phyloP scores from a whole-genome alignment of 2,113 vertebrate species.

The Campylomormyrus tamandua region DNA sequence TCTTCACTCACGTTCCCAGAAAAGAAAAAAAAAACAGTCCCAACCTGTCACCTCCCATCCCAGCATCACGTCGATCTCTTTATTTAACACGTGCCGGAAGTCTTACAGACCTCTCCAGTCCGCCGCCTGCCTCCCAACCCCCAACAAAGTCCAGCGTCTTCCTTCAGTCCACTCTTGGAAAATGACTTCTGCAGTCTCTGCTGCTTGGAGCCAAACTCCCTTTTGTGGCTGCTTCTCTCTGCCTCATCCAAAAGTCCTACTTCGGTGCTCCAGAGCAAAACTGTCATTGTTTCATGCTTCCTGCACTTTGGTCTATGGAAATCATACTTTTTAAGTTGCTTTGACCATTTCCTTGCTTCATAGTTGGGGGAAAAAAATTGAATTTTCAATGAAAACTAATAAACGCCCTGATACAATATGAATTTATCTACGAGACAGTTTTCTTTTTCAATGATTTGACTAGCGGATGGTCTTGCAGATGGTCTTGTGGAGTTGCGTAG shows the following conservation, averaged over 20 bases:
- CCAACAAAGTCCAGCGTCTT: neutral
- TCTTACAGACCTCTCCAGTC: neutral
- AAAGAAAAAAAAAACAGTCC: neutral
- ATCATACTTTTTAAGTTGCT: neutral
- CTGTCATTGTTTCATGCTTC: neutral
- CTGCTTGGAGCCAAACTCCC: neutral
- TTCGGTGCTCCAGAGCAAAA: neutral
- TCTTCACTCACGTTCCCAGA: neutral
- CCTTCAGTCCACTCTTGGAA: neutral
- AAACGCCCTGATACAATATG: neutral
- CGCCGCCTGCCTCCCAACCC: neutral
- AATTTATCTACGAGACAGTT: neutral
- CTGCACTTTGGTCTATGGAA: neutral
- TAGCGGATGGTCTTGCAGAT: neutral
- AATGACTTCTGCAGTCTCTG: neutral
- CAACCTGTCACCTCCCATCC: neutral
- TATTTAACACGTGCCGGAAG: neutral
- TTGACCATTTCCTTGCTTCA: neutral
- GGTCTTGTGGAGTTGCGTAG: neutral
- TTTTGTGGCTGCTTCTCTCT: neutral
- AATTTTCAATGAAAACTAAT: neutral
- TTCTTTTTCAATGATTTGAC: neutral
- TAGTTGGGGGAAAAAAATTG: neutral
- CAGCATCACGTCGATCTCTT: neutral
- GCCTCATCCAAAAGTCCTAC: neutral